Evolutionary conservation across 2,888 invertebrate species (phyloP), one percentile per base, ranked within the genome.

Genomic region (Eudemis profundana): DNA sequence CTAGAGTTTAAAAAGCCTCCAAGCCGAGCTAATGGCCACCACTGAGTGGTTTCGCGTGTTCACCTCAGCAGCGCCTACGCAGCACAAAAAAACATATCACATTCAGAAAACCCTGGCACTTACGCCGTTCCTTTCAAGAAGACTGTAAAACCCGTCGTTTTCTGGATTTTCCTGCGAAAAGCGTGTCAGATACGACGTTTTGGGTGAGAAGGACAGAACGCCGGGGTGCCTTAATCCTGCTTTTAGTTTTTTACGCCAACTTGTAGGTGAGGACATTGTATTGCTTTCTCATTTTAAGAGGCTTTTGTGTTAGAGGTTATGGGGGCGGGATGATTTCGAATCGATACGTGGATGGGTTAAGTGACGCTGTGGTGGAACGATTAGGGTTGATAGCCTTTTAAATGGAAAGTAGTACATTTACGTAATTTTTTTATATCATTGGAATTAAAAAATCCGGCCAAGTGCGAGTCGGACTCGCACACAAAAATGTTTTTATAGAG

Each of bases 31-130:
- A 84, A 85, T 85, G 82, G 81, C 73, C 67, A 74, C 76, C 73
- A 68, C 79, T 85, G 89, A 89, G 89, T 89, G 89, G 88, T 84
- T 89, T 89, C 84, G 77, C 89, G 79, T 89, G 89, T 89, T 82
- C 74, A 63, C 81, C 70, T 82, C 78, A 75, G 29, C 2, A 2
- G 12, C 4, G 3, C 4, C 17, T 17, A 19, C 19, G 33, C 33
- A 21, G 1, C 12, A 17, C 19, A n/a, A 46, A 21, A 46, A 10
- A 21, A 21, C 21, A 12, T 21, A 46, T 17, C n/a, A 4, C n/a
- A 12, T 2, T 5, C 5, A 23, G 5, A 1, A 12, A 27, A 27
- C 10, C 5, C 12, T 4, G 19, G 14, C 3, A n/a, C n/a, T 56
- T 56, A 44, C 29, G 3, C 29, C 56, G 7, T 56, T 56, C 33